A percentile compares a stretch with the other conserved stretches of the same genome.
These are phyloP conservation scores for Phrynocephalus versicolor DNA, from an alignment of 2,113 vertebrate genomes.

Conservation along the genomic window DNA sequence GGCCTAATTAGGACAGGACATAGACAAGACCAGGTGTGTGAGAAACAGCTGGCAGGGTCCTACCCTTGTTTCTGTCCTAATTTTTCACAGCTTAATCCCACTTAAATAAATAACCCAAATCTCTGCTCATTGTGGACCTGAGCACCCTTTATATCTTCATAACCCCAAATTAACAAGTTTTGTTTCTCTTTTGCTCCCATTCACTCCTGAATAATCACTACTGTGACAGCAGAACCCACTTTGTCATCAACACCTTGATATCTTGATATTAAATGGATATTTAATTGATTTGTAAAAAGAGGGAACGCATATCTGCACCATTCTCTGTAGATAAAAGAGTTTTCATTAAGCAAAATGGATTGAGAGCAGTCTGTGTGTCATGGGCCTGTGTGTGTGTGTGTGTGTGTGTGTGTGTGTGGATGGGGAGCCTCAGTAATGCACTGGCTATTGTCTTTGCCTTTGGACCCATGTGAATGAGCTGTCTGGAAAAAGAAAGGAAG, in stretches of 20 bases:
- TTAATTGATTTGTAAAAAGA: neutral
- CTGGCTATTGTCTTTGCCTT: neutral
- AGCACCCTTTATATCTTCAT: neutral
- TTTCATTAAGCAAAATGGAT: neutral
- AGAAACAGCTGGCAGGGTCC: neutral
- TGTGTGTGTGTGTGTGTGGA: too few relatives aligned
- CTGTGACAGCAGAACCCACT: neutral
- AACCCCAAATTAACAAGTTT: neutral
- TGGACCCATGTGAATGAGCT: neutral
- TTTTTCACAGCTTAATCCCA: neutral
- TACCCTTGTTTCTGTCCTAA: accelerated
- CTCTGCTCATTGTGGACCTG: neutral
- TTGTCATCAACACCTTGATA: neutral
- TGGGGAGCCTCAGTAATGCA: neutral
- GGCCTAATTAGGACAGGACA: neutral
- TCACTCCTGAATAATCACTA: neutral
- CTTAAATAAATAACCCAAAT: neutral
- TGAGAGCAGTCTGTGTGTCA: neutral
- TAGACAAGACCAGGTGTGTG: neutral
- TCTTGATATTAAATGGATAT: too few relatives aligned
- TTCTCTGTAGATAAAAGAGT: neutral
- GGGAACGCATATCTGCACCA: neutral
- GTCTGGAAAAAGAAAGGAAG: neutral
- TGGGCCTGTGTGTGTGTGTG: too few relatives aligned
- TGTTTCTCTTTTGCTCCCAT: neutral